These are phyloP conservation scores for Nasonia giraulti DNA, from an alignment of 1,140 invertebrate genomes.

Conservation along the genomic window DNA sequence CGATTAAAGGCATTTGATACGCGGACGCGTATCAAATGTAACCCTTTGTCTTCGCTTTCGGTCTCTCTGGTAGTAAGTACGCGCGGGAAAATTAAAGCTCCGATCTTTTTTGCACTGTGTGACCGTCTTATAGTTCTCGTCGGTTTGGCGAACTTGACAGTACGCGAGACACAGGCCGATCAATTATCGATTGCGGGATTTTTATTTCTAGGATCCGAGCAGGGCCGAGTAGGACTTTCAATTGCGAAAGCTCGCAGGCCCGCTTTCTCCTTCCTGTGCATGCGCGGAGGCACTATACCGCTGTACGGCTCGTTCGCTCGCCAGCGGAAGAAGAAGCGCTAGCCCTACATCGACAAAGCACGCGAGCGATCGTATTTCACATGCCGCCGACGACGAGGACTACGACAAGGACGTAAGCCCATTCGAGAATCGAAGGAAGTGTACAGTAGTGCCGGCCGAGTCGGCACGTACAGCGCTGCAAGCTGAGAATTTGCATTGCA, in stretches of 20 bases:
- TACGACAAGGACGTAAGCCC: slow-evolving; percentile 1
- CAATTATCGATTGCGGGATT: no score
- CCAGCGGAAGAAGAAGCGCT: not conserved
- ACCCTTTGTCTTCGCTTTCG: not conserved
- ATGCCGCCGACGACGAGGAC: not conserved
- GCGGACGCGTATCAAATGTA: not conserved
- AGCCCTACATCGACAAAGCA: slow-evolving; percentile 56
- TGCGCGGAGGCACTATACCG: not conserved
- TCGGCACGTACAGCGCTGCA: not conserved
- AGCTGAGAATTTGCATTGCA: slow-evolving; percentile 40
- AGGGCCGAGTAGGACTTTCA: not conserved
- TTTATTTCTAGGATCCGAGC: no score
- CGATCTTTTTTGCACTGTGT: not conserved
- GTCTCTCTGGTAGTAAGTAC: no score
- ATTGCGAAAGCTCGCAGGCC: not conserved
- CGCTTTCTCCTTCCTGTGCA: not conserved
- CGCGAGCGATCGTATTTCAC: slow-evolving; percentile 60
- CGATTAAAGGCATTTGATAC: slow-evolving; percentile 40
- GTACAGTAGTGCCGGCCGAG: not conserved
- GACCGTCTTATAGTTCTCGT: no score
- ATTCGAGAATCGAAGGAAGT: slow-evolving; percentile 37
- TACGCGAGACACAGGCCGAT: no score
- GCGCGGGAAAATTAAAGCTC: not conserved
- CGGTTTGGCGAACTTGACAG: no score
- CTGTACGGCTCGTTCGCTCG: not conserved